phyloP scores from a whole-genome alignment of 23 tunicate species.

The Aplidium turbinatum region DNA sequence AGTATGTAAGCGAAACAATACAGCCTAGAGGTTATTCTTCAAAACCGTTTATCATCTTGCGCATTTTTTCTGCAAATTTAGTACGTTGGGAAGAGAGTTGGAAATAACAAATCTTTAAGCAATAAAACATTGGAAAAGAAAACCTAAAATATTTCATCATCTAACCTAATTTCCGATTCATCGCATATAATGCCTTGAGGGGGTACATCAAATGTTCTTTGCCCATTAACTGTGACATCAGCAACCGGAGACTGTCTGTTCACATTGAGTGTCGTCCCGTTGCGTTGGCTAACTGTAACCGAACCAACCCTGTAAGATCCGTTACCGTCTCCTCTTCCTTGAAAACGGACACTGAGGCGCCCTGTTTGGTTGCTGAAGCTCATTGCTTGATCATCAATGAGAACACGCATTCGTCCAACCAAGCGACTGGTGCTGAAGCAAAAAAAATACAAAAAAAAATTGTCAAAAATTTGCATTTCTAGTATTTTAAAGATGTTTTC shows the following conservation, averaged over 20 bases:
- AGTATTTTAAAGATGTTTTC: too few species aligned
- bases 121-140: too few species aligned
- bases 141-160: too few species aligned
- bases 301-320: slow-evolving; percentile 36
- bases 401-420: slow-evolving; percentile 40
- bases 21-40: too few species aligned
- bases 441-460: too few species aligned
- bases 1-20: too few species aligned
- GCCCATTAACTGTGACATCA: slow-evolving; percentile 11
- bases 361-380: not conserved
- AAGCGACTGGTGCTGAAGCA: slow-evolving; percentile 33
- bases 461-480: too few species aligned
- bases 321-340: slow-evolving; percentile 37
- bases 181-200: slow-evolving; percentile 28
- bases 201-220: slow-evolving; percentile 37
- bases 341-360: slow-evolving; percentile 36
- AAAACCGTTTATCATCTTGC: too few species aligned
- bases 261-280: slow-evolving; percentile 10
- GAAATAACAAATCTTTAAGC: too few species aligned
- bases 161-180: slow-evolving; percentile 27
- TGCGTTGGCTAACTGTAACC: slow-evolving; percentile 8
- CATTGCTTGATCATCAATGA: slow-evolving; percentile 24
- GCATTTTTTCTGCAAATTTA: too few species aligned
- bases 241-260: not conserved
- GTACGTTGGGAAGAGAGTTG: too few species aligned